Conservation (phyloP, 2,797 vertebrate species). For the Sphenodon punctatus region DNA sequence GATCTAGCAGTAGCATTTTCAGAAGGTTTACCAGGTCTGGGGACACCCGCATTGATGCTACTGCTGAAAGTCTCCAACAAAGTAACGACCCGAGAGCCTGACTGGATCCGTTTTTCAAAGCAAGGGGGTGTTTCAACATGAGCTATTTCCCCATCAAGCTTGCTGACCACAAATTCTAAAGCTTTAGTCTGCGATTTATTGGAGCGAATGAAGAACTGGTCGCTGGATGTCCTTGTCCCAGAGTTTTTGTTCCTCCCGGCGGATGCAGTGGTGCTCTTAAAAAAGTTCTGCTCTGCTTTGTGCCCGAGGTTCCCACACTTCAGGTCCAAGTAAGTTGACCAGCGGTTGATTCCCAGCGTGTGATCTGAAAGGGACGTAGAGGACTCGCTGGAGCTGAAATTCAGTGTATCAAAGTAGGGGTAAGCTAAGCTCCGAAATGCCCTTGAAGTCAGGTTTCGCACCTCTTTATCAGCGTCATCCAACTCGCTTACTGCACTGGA, state of each 20-base stretch:
- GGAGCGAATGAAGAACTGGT: constrained; percentile 66
- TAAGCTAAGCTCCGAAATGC: constrained; percentile 96
- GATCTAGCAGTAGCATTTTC: constrained; percentile 73
- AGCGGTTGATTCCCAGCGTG: constrained; percentile 86
- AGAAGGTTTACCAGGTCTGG: constrained; percentile 64
- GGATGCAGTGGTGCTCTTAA: constrained; percentile 31
- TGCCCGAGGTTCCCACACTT: constrained; percentile 85
- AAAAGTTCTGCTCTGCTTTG: constrained; percentile 78
- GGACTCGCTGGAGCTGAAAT: constrained; percentile 92
- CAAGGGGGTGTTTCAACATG: constrained; percentile 70
- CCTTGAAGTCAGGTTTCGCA: constrained; percentile 92
- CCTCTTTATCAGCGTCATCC: constrained; percentile 97
- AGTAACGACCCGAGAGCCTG: constrained; percentile 80
- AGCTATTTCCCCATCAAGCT: constrained; percentile 76
- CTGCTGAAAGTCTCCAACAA: constrained; percentile 85
- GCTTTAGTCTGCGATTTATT: constrained; percentile 79
- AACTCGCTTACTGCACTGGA: constrained; percentile 96
- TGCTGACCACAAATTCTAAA: constrained; percentile 80
- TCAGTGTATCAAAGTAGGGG: constrained; percentile 92
- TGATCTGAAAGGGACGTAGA: constrained; percentile 85
- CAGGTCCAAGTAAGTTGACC: constrained; percentile 91
- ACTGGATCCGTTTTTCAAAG: constrained; percentile 71
- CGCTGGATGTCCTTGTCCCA: constrained; percentile 48
- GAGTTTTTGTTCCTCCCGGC: constrained; percentile 64
- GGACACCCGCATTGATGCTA: constrained; percentile 74